Evolutionary conservation across 2,113 vertebrate genomes (phyloP), one percentile per base, ranked within the genome.

Genomic region (Excalfactoria chinensis): DNA sequence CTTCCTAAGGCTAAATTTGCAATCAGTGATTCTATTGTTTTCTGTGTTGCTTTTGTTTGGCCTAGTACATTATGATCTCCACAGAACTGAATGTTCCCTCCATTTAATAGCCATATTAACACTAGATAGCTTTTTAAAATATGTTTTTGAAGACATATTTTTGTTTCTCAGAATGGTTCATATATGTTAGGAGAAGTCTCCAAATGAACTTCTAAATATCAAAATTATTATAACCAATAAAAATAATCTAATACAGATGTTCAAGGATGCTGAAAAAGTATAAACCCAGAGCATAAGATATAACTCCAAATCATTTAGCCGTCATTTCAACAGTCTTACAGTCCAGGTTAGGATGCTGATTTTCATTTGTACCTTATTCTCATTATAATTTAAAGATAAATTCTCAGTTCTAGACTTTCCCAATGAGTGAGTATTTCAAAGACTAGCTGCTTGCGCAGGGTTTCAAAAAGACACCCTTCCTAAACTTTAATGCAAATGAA

Each of bases 1-100:
- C 89, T 94, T 94, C 91, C 89, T 90, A 86, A 91, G 82, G 94
- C 75, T 92, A 95, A 91, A 67, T 88, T 91, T 30, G 64, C 84
- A 91, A 93, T 90, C 84, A 91, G 59, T 35, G 49, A 85, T 87
- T 92, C 68, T 92, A 51, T 63, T 79, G 67, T 75, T 68, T 93
- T 72, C 73, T 69, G 3, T 84, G 46, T 67, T 84, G 51, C 15
- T 89, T 96, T 84, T 82, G 67, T 90, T 93, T 90, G 63, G 79
- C 74, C 32, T 82, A 73, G 40, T 72, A 75, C 32, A 70, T 60
- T 63, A 34, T 49, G 62, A 19, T 53, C 17, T 84, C 41, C 76
- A 46, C 77, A 93, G n/a, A 87, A 76, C 53, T 43, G 34, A 77
- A 28, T 19, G 35, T 73, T 87, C 32, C 11, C 9, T 70, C 17